Conservation (phyloP, 2,113 vertebrate genomes). For the Burhinus oedicnemus region DNA sequence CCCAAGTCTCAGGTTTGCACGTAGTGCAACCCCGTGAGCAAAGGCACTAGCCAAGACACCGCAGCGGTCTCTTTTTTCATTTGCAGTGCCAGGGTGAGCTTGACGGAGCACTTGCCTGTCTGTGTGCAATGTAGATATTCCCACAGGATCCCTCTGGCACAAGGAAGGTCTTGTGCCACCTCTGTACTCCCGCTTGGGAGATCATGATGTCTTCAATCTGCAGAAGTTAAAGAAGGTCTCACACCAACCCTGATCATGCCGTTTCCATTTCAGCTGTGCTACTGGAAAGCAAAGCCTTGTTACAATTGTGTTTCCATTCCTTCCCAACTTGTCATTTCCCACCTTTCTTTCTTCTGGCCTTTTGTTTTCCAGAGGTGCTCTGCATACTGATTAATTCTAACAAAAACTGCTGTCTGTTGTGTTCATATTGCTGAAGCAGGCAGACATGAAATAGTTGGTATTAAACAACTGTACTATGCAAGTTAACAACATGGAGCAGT, state of each 20-base stretch:
- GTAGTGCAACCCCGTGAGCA: background rate
- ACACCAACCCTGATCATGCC: background rate
- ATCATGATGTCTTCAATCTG: background rate
- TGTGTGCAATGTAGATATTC: accelerated
- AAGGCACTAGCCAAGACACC: background rate
- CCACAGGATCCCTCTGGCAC: background rate
- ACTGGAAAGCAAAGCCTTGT: background rate
- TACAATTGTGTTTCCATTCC: background rate
- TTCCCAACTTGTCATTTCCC: background rate
- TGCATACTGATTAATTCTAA: background rate
- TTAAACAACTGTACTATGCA: background rate
- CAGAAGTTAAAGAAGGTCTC: background rate
- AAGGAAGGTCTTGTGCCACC: background rate
- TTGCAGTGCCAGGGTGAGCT: background rate
- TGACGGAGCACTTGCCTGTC: background rate
- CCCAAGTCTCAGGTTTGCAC: background rate
- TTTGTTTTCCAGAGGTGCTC: background rate
- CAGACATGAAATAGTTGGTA: background rate
- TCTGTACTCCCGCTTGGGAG: accelerated
- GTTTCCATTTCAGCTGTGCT: accelerated
- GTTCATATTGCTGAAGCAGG: background rate
- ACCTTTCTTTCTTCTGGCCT: background rate
- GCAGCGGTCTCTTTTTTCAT: background rate
- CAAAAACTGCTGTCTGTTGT: background rate
- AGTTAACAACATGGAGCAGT: background rate